Conservation (phyloP, 2,797 vertebrate species). For the Carduelis carduelis region DNA sequence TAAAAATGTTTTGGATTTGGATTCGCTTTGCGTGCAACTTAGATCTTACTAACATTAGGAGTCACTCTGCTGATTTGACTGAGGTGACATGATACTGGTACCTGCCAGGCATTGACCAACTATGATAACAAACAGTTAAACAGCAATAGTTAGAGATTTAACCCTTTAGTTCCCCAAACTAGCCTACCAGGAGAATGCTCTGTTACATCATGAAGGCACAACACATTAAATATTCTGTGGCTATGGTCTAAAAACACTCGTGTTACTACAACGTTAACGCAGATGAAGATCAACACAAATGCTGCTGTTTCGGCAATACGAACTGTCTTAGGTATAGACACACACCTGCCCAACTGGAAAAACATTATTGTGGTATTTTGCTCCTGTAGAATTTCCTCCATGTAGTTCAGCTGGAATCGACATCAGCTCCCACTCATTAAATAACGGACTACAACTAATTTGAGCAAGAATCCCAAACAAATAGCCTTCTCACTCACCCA, state of each 20-base stretch:
- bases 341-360: constrained; percentile 69
- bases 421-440: constrained; percentile 31
- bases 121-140: constrained; percentile 86
- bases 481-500: neutral
- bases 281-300: constrained; percentile 78
- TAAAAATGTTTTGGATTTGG: constrained; percentile 76
- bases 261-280: constrained; percentile 80
- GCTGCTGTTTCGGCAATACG: constrained; percentile 71
- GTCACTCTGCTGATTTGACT: constrained; percentile 74
- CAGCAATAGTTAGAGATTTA: constrained; percentile 80
- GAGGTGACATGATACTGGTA: constrained; percentile 78
- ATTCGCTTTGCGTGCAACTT: constrained; percentile 81
- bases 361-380: constrained; percentile 14
- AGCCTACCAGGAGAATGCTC: constrained; percentile 85
- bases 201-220: constrained; percentile 94
- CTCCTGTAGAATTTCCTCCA: constrained; percentile 30
- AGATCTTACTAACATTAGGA: constrained; percentile 77
- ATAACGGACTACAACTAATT: constrained; percentile 38
- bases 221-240: constrained; percentile 89
- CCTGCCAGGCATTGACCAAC: constrained; percentile 86
- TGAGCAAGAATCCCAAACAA: constrained; percentile 30
- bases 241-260: constrained; percentile 85
- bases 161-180: constrained; percentile 79
- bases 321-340: constrained; percentile 76
- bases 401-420: constrained; percentile 43